Base-by-base conservation (phyloP, 2,797 vertebrate species). In the Pteropus rufus region DNA sequence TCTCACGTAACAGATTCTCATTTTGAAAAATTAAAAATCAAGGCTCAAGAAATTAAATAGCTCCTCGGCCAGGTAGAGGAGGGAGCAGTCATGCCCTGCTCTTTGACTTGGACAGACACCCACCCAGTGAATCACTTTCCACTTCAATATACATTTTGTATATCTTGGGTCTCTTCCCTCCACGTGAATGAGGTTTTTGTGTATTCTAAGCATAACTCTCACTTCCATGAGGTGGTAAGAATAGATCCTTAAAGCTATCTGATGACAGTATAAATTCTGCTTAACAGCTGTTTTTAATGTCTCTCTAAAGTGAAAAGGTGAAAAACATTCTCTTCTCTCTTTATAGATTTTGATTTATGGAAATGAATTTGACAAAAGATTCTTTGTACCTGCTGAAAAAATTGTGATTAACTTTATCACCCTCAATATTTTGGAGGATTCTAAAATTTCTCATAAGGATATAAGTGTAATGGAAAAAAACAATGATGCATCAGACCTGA, bases 381-480 rank as follows among this genome's bases (percentile, higher is more conserved):
- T 98, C 97, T 98, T 98, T 89, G 92, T 97, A 49, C 98, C 98
- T 44, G 83, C 96, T 93, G 98, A 99, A 97, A 98, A 98, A 97
- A 81, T 97, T 67, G 67, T 97, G n/a, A 52, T 98, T 82, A 98
- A 98, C 84, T 95, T 98, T 29, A 98, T 99, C 82, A 89, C 96
- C 31, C 0, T 98, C 88, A 97, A 26, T 12, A 65, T 97, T 76
- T 0, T 92, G 89, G 98, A 98, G 70, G 98, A 98, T 46, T 65
- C 77, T 54, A 98, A 96, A 76, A n/a, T 64, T 56, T 70, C 96
- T 95, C 93, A 52, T 8, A 97, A 98, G 75, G 97, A 93, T 82
- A 15, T 0, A 60, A 7, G 0, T 76, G 65, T 83, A 0, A 56
- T 60, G 0, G 97, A 75, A 52, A 34, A 89, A 75, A 90, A 54